These are phyloP conservation scores for Diploscapter pachys DNA, from an alignment of 1,140 invertebrate species.

Conservation along the genomic window DNA sequence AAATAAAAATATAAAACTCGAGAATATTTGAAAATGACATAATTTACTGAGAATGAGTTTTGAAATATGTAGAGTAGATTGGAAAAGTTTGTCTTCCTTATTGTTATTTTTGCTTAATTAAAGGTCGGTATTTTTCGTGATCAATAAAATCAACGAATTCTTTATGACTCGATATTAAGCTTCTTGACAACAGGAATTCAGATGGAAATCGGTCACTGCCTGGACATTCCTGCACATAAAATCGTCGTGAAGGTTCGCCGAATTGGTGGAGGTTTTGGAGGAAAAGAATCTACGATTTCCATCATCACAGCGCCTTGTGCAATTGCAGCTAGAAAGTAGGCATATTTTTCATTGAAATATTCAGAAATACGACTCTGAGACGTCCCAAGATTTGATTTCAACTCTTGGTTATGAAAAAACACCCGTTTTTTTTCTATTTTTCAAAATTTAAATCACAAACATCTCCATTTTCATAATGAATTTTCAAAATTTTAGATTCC, in stretches of 20 bases:
- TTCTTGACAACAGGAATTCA: constrained; percentile 61
- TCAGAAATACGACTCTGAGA: background rate
- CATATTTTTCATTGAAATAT: constrained; percentile 38
- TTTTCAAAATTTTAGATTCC: constrained; percentile 63
- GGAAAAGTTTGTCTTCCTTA: too few species aligned
- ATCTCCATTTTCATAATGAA: constrained; percentile 6
- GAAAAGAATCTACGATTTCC: constrained; percentile 78
- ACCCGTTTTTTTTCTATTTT: background rate
- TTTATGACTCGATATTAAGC: too few species aligned
- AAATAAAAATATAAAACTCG: background rate
- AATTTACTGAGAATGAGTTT: too few species aligned
- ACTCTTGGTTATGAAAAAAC: background rate
- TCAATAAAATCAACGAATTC: too few species aligned
- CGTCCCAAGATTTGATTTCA: background rate
- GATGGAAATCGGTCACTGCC: constrained; percentile 70
- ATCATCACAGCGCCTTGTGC: constrained; percentile 63
- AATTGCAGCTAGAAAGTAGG: constrained; percentile 65
- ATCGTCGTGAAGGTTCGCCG: constrained; percentile 77
- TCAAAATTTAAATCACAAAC: constrained; percentile 6
- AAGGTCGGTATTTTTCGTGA: too few species aligned
- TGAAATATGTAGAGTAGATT: too few species aligned
- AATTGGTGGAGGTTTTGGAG: constrained; percentile 90
- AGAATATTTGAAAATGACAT: too few species aligned
- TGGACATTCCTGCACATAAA: constrained; percentile 74
- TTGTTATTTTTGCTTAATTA: too few species aligned